Evolutionary conservation across 2,113 vertebrate species (phyloP).

Genomic region (Albula goreensis): DNA sequence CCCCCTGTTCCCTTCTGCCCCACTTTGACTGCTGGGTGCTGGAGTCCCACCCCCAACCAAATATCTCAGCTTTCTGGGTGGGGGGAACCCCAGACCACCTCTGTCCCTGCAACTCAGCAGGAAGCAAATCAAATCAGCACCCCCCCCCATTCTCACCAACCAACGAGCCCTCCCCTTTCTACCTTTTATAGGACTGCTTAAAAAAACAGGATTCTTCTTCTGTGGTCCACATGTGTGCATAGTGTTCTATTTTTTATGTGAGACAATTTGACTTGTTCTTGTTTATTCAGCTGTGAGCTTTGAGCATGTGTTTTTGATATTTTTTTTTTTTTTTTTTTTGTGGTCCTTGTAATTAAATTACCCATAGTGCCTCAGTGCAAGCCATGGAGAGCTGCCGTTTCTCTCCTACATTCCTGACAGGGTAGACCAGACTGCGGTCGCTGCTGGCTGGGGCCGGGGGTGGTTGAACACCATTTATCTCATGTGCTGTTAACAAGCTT

Average conservation of each 20-base stretch:
- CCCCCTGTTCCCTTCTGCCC: no score
- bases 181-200: background rate
- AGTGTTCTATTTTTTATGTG: background rate
- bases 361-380: conserved; percentile 1
- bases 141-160: no score
- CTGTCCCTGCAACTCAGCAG: no score
- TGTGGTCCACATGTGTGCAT: background rate
- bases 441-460: background rate
- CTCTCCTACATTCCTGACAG: background rate
- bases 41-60: no score
- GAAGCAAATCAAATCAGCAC: no score
- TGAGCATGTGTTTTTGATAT: conserved; percentile 26
- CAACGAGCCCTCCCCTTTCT: no score
- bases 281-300: conserved; percentile 38
- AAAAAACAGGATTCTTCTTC: background rate
- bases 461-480: background rate
- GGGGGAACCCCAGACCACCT: no score
- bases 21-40: no score
- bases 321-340: background rate
- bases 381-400: background rate
- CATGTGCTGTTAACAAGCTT: no score
- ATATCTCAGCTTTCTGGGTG: no score
- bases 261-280: conserved; percentile 20
- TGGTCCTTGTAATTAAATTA: background rate
- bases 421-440: background rate